Evolutionary conservation across 1,140 invertebrate species (phyloP).

Genomic region (Pogonognathellus flavescens): DNA sequence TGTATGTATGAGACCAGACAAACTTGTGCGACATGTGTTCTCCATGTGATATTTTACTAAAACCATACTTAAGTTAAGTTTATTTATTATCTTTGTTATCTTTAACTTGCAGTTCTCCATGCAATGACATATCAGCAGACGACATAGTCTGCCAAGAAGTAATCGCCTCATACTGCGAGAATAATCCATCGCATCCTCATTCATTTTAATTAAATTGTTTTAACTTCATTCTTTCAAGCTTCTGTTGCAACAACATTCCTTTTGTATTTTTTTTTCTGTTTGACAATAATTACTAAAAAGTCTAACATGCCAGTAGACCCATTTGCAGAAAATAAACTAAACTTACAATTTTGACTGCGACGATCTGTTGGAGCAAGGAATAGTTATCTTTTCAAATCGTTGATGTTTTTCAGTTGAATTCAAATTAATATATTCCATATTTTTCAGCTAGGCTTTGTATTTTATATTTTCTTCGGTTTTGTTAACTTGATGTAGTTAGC

Average conservation of each 20-base stretch:
- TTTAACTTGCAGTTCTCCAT: constrained; percentile 34
- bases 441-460: too few species aligned
- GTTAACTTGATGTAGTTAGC: neutral
- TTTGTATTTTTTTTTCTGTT: neutral
- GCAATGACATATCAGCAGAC: constrained; percentile 8
- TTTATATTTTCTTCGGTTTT: neutral
- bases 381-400: neutral
- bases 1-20: too few species aligned
- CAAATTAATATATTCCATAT: neutral
- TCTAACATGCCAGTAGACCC: constrained; percentile 57
- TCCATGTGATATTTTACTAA: too few species aligned
- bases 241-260: neutral
- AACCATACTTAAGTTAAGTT: too few species aligned
- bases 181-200: constrained; percentile 29
- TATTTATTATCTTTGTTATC: constrained; percentile 34
- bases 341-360: constrained; percentile 59
- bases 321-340: constrained; percentile 59
- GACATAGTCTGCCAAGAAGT: neutral
- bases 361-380: constrained; percentile 51
- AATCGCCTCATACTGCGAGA: neutral
- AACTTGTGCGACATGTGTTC: too few species aligned
- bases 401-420: neutral
- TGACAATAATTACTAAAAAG: neutral
- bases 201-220: constrained; percentile 38
- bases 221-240: constrained; percentile 13